Conservation (phyloP, 1,140 invertebrate species). For the Drosophila baimaii region DNA sequence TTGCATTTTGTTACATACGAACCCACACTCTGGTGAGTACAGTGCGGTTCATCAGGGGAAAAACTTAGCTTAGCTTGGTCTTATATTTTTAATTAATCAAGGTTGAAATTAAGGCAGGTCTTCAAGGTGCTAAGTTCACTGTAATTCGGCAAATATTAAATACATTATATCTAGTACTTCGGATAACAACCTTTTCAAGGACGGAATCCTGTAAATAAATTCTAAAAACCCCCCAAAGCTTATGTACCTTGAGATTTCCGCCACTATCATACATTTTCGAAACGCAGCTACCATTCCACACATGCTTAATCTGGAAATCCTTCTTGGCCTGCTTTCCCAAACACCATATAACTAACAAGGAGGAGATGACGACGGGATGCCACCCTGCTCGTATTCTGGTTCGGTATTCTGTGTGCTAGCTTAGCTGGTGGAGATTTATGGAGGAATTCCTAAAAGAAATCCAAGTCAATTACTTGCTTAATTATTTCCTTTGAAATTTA, state of each 20-base stretch:
- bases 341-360: constrained; percentile 50
- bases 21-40: constrained; percentile 17
- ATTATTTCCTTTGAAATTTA: constrained; percentile 84
- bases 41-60: neutral
- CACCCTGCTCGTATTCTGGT: constrained; percentile 39
- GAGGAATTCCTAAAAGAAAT: constrained; percentile 83
- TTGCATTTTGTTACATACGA: constrained; percentile 44
- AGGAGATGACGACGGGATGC: constrained; percentile 32
- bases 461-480: constrained; percentile 84
- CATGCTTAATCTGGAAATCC: constrained; percentile 56
- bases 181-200: neutral
- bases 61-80: neutral
- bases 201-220: neutral
- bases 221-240: neutral
- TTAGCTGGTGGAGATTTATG: constrained; percentile 80
- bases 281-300: constrained; percentile 4
- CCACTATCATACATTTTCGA: constrained; percentile 12
- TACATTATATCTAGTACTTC: no score
- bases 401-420: constrained; percentile 53
- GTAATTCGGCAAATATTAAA: no score
- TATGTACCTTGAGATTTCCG: neutral
- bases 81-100: neutral
- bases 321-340: constrained; percentile 51
- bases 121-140: no score
- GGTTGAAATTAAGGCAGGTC: no score